Evolutionary conservation across 1,140 invertebrate species (phyloP).

Genomic region (Hyphantria cunea): DNA sequence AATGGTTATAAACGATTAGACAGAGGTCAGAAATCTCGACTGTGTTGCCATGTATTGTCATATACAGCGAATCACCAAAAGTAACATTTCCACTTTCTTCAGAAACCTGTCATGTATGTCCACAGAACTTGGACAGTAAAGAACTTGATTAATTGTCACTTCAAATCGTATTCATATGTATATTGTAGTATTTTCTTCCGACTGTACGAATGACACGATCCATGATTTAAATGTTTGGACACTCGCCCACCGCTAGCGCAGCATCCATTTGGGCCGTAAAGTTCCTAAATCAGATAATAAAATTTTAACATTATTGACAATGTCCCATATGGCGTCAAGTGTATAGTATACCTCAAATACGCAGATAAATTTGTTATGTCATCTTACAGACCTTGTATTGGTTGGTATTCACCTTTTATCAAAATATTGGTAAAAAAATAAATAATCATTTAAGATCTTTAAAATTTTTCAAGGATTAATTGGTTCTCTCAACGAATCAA

Average conservation of each 20-base stretch:
- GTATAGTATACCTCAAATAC: conserved; percentile 19
- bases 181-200: conserved; percentile 1
- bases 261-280: conserved; percentile 47
- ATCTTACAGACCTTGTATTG: background rate
- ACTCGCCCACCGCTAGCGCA: conserved; percentile 35
- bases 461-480: too few relatives aligned
- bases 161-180: conserved; percentile 28
- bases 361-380: background rate
- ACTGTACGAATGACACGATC: conserved; percentile 22
- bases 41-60: too few relatives aligned
- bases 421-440: too few relatives aligned
- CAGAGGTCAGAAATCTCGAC: too few relatives aligned
- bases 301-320: conserved; percentile 60
- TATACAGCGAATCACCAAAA: too few relatives aligned
- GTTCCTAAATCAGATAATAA: conserved; percentile 58
- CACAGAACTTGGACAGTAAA: conserved; percentile 35
- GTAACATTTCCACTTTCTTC: conserved; percentile 10
- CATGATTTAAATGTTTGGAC: conserved; percentile 18
- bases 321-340: conserved; percentile 35
- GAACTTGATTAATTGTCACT: conserved; percentile 41
- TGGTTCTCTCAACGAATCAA: too few relatives aligned
- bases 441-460: too few relatives aligned
- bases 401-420: too few relatives aligned
- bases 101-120: conserved; percentile 17
- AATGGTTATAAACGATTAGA: too few relatives aligned